Conservation (phyloP, 1,140 invertebrate genomes). For the Kradibia gibbosae region DNA sequence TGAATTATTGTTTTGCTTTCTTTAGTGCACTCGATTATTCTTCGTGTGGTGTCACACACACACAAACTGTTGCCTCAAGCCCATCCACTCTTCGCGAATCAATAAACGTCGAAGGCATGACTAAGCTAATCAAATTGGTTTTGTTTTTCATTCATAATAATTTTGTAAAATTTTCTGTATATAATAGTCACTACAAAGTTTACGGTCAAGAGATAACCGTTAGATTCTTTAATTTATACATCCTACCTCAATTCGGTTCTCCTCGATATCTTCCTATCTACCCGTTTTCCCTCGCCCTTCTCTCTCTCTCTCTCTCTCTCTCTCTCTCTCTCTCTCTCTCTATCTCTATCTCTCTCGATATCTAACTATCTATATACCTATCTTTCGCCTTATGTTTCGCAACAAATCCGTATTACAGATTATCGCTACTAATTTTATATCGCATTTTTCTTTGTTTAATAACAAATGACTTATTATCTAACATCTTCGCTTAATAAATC, state of each 20-base stretch:
- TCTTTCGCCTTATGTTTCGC: not conserved
- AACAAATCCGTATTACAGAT: conserved; percentile 24
- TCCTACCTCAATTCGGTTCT: not conserved
- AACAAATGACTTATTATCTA: conserved; percentile 49
- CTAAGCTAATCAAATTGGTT: conserved; percentile 30
- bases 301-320: not conserved
- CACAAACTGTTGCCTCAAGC: conserved; percentile 32
- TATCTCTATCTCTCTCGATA: not conserved
- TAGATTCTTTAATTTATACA: conserved; percentile 25
- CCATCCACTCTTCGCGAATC: conserved; percentile 9
- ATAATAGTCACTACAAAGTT: conserved; percentile 44
- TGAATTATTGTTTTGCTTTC: not conserved
- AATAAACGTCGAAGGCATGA: conserved; percentile 30
- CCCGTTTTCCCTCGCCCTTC: not conserved
- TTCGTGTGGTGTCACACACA: conserved; percentile 31
- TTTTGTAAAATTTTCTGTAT: conserved; percentile 45
- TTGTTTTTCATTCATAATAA: conserved; percentile 38
- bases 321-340: not conserved
- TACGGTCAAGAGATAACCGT: not conserved
- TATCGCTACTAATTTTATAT: conserved; percentile 19
- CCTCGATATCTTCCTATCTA: not conserved
- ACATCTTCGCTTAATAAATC: conserved; percentile 41
- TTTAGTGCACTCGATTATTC: conserved; percentile 15
- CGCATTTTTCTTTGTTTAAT: conserved; percentile 44
- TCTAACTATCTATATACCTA: too few species aligned